A percentile compares a stretch with the other conserved stretches of the same genome.
These are phyloP conservation scores for Megalops atlanticus DNA, from an alignment of 2,113 vertebrate genomes.

Conservation along the genomic window DNA sequence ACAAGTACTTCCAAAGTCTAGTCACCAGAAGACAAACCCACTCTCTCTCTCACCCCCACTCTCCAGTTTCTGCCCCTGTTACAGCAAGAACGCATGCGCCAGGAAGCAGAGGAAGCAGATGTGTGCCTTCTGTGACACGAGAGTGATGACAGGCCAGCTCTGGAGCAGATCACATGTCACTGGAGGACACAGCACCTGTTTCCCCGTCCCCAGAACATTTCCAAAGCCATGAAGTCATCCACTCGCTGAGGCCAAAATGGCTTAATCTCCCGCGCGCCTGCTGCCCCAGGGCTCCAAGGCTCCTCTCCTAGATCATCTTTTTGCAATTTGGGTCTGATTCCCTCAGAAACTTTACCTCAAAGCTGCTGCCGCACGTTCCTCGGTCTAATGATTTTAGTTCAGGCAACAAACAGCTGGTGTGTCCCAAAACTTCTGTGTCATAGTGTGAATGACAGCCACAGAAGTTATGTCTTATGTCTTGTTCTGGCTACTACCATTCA, in stretches of 20 bases:
- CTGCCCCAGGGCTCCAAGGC: not conserved
- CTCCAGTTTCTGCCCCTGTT: not conserved
- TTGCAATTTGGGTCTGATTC: not conserved
- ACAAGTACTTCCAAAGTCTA: constrained; percentile 1
- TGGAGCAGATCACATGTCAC: constrained; percentile 58
- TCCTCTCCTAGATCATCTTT: not conserved
- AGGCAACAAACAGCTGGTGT: constrained; percentile 47
- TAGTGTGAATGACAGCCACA: constrained; percentile 56
- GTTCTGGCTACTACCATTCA: not conserved
- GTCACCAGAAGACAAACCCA: not conserved
- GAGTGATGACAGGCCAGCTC: constrained; percentile 55
- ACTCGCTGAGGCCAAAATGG: constrained; percentile 26
- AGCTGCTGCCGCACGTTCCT: not conserved
- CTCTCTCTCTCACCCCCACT: not conserved
- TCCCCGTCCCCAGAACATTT: constrained; percentile 37
- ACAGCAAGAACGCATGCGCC: not conserved
- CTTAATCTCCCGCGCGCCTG: constrained; percentile 1
- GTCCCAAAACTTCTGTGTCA: constrained; percentile 35
- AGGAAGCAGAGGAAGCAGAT: constrained; percentile 60
- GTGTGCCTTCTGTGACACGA: constrained; percentile 50
- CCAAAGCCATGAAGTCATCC: constrained; percentile 58
- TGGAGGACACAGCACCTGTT: constrained; percentile 69
- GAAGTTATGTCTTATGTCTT: not conserved
- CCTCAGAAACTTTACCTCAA: not conserved
- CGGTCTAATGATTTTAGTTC: not conserved